These are phyloP conservation scores for Acheta domesticus DNA, from an alignment of 2,888 invertebrate species.

Conservation along the genomic window DNA sequence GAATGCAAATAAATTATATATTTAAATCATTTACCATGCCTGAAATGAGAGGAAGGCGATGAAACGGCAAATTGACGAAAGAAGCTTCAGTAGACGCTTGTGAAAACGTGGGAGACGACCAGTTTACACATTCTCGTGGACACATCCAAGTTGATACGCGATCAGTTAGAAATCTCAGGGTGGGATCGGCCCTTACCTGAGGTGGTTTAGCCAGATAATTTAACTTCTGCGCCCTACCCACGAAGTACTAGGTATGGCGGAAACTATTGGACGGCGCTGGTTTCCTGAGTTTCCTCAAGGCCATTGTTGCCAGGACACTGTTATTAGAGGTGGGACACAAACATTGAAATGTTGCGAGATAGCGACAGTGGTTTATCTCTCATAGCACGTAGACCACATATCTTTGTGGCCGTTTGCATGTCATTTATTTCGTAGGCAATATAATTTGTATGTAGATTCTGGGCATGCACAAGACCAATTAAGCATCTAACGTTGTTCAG, in stretches of 20 bases:
- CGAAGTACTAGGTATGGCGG: conserved; percentile 18
- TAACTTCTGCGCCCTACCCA: conserved; percentile 11
- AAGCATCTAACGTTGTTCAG: too few relatives aligned
- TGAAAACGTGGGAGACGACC: not conserved
- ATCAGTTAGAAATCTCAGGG: not conserved
- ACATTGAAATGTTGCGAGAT: too few relatives aligned
- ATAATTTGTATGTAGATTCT: too few relatives aligned
- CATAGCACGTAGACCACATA: too few relatives aligned
- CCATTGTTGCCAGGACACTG: not conserved
- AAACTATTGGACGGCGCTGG: conserved; percentile 5
- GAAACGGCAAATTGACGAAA: not conserved
- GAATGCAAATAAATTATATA: too few relatives aligned
- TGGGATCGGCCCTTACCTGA: conserved; percentile 11
- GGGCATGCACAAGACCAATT: too few relatives aligned
- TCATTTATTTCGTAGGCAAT: too few relatives aligned
- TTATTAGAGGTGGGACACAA: not conserved
- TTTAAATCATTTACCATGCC: not conserved
- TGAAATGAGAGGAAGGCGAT: not conserved
- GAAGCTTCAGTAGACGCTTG: not conserved
- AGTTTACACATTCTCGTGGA: not conserved
- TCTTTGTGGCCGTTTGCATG: too few relatives aligned
- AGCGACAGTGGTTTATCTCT: too few relatives aligned
- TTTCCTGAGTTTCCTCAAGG: not conserved
- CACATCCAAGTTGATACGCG: not conserved
- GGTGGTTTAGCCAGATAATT: conserved; percentile 18